Base-by-base conservation (phyloP, 1,140 invertebrate genomes). In the Archivesica marissinica region DNA sequence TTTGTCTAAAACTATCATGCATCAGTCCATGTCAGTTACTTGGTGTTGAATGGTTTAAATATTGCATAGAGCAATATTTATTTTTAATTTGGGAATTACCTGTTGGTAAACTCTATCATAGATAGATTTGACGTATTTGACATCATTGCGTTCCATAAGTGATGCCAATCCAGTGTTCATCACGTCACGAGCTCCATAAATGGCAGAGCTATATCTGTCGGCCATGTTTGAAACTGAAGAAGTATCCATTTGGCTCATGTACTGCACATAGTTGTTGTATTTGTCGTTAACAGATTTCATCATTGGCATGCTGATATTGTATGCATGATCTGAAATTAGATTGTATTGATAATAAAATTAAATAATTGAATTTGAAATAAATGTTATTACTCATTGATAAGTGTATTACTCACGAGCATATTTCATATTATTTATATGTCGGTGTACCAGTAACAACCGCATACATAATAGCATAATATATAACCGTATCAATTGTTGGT, bases 31-130 rank as follows among this genome's bases (percentile, higher is more conserved):
- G n/a, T n/a, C n/a, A n/a, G n/a, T n/a, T n/a, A n/a, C n/a, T n/a
- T n/a, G n/a, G n/a, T n/a, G n/a, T n/a, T n/a, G n/a, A n/a, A n/a
- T n/a, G n/a, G n/a, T n/a, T n/a, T n/a, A n/a, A n/a, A n/a, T n/a
- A n/a, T n/a, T n/a, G n/a, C n/a, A n/a, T n/a, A n/a, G n/a, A n/a
- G n/a, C n/a, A n/a, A n/a, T n/a, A n/a, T n/a, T 2, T 28, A 17
- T 28, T 20, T 59, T 28, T 4, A 59, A 28, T 28, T 59, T 59
- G 6, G 25, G 2, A 35, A 2, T 77, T 25, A 88, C 83, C 74
- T 86, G 76, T 66, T 88, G 80, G 47, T 84, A 86, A 11, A 79
- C 70, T 20, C 77, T 75, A 38, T 75, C 78, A 20, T 76, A 75
- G 2, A 68, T 56, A 9, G 54, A 59, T 28, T 59, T 59, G 2